Conservation (phyloP, 2,797 vertebrate species). For the Monodelphis domestica region DNA sequence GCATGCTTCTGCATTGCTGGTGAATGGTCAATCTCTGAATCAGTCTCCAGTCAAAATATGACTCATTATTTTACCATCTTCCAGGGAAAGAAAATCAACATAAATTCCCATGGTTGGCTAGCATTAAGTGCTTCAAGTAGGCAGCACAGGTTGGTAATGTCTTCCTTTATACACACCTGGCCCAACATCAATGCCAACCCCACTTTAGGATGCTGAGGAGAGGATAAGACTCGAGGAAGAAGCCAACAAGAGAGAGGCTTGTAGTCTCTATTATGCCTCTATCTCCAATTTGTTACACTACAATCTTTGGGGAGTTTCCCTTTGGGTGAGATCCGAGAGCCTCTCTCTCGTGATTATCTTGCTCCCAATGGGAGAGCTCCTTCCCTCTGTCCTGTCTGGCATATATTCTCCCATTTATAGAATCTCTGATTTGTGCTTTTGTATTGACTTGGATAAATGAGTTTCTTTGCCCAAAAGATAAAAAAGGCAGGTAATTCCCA, state of each 20-base stretch:
- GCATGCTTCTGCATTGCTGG: neutral
- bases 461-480: neutral
- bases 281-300: no score
- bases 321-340: no score
- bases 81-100: neutral
- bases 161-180: neutral
- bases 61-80: neutral
- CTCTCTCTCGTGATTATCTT: no score
- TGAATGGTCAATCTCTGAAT: neutral
- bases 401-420: no score
- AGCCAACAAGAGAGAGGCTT: neutral
- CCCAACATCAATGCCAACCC: neutral
- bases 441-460: neutral
- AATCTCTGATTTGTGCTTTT: no score
- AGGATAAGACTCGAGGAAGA: neutral
- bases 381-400: no score
- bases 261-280: neutral
- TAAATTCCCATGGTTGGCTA: neutral
- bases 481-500: neutral
- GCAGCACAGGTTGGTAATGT: neutral
- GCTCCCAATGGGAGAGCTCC: no score
- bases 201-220: neutral
- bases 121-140: neutral
- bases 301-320: no score
- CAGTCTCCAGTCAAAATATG: no score